phyloP scores from a whole-genome alignment of 1,140 invertebrate genomes.

The Araneus ventricosus region DNA sequence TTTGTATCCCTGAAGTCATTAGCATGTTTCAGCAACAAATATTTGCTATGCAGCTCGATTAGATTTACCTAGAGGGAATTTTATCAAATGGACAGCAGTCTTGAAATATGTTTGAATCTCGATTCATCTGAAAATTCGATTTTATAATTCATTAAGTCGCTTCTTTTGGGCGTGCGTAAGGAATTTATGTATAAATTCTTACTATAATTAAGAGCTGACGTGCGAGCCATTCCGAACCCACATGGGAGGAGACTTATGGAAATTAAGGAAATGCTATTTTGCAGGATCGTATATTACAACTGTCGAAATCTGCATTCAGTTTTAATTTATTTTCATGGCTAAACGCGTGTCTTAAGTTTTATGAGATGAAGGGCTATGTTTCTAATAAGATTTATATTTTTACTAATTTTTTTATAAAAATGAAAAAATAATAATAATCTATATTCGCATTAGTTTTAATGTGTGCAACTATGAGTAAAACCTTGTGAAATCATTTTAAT shows the following conservation, averaged over 20 bases:
- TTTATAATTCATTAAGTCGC: not conserved
- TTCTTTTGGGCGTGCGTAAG: not conserved
- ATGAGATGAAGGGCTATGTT: no score
- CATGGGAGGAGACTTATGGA: not conserved
- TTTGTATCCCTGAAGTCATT: conserved; percentile 10
- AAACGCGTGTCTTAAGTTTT: no score
- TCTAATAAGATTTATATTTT: no score
- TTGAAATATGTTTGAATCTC: conserved; percentile 6
- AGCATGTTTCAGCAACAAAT: conserved; percentile 37
- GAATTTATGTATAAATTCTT: not conserved
- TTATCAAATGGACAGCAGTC: conserved; percentile 4
- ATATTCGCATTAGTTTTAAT: no score
- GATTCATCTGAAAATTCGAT: not conserved
- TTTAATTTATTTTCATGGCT: no score
- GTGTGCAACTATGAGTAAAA: no score
- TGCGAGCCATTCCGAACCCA: not conserved
- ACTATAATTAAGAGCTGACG: not conserved
- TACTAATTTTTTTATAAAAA: no score
- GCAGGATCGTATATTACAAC: not conserved
- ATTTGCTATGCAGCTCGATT: conserved; percentile 26
- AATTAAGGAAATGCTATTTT: not conserved
- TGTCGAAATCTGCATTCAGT: no score
- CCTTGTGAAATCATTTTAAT: no score
- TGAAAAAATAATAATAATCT: no score
- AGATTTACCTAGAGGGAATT: conserved; percentile 21